phyloP scores from a whole-genome alignment of 2,797 vertebrate species.

The Avahi laniger region DNA sequence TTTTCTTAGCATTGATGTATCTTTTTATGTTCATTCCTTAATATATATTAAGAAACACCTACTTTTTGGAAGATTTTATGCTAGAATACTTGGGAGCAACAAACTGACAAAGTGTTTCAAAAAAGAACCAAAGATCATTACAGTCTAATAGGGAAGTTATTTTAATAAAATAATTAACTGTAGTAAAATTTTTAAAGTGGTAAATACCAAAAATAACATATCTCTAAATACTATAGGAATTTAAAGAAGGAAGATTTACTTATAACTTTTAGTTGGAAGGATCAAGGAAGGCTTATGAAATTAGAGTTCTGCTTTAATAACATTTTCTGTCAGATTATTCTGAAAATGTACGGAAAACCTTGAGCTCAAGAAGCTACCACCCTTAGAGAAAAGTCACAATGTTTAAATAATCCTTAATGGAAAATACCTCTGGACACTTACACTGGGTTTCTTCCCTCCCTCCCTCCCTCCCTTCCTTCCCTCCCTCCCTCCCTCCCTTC shows the following conservation, averaged over 20 bases:
- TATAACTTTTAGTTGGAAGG: background rate
- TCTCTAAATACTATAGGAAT: background rate
- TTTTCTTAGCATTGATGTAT: background rate
- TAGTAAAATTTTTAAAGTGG: conserved; percentile 3
- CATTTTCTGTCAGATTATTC: conserved; percentile 32
- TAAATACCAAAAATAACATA: background rate
- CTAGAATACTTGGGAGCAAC: background rate
- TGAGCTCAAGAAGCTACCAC: background rate
- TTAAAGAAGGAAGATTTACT: conserved; percentile 42
- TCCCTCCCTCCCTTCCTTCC: too few species aligned
- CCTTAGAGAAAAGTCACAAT: background rate
- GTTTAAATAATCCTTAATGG: background rate
- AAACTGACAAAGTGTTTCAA: background rate
- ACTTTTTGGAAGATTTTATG: background rate
- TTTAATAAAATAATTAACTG: conserved; percentile 20
- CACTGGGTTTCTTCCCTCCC: background rate
- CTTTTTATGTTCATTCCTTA: background rate
- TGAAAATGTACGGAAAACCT: background rate
- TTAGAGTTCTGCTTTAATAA: background rate
- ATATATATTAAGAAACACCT: background rate
- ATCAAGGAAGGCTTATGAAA: background rate
- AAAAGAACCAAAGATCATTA: conserved; percentile 14
- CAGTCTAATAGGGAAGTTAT: conserved; percentile 2
- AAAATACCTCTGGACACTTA: conserved; percentile 1
- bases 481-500: background rate